phyloP scores from a whole-genome alignment of 2,888 invertebrate genomes.

The Lepidocyrtinus sp. region DNA sequence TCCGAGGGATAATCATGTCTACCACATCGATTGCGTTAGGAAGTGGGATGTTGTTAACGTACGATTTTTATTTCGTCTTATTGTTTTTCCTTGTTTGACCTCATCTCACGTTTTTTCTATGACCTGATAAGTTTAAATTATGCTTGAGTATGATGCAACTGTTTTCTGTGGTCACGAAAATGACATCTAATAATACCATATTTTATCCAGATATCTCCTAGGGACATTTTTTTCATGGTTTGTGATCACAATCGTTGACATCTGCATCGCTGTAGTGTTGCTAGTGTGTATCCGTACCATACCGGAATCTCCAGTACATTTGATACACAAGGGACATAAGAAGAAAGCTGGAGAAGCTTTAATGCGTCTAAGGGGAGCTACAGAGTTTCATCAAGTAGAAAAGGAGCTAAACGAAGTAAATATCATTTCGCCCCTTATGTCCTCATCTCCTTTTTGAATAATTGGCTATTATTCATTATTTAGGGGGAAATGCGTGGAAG shows the following conservation, averaged over 20 bases:
- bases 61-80: background rate
- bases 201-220: constrained; percentile 82
- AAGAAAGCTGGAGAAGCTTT: constrained; percentile 81
- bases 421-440: too few relatives aligned
- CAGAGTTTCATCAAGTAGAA: constrained; percentile 79
- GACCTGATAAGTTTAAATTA: too few relatives aligned
- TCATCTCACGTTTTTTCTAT: too few relatives aligned
- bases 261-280: constrained; percentile 80
- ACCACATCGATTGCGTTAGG: constrained; percentile 40
- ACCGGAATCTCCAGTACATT: constrained; percentile 82
- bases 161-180: background rate
- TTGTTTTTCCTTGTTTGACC: background rate
- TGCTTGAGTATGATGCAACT: too few relatives aligned
- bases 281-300: constrained; percentile 83
- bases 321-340: constrained; percentile 76
- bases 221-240: constrained; percentile 80
- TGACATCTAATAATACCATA: constrained; percentile 78
- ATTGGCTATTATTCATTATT: background rate
- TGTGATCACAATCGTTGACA: constrained; percentile 79
- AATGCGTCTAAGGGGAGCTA: constrained; percentile 81
- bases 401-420: constrained; percentile 77
- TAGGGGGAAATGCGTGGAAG: too few relatives aligned
- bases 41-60: constrained; percentile 63
- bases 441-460: background rate
- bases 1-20: constrained; percentile 74